These are phyloP conservation scores for Andricus curvator DNA, from an alignment of 2,888 invertebrate species.

Conservation along the genomic window DNA sequence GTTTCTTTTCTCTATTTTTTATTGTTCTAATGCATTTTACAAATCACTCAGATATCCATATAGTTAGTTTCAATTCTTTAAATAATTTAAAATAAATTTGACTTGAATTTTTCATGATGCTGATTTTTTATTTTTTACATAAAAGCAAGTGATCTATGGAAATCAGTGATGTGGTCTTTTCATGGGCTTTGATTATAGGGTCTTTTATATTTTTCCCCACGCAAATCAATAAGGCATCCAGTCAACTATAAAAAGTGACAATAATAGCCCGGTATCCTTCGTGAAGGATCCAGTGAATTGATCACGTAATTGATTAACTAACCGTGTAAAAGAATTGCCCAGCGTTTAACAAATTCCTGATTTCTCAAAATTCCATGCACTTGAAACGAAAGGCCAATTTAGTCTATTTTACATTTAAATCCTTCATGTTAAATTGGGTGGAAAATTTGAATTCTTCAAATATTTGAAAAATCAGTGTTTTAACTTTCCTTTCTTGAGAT, in stretches of 20 bases:
- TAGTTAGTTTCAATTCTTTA: not conserved
- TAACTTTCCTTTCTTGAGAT: not conserved
- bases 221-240: not conserved
- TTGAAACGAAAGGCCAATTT: too few species aligned
- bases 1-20: not conserved
- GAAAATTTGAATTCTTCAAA: too few species aligned
- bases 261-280: not conserved
- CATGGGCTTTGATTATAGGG: not conserved
- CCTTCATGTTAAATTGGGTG: too few species aligned
- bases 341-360: not conserved
- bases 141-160: not conserved
- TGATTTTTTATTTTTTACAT: not conserved
- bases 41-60: too few species aligned
- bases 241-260: not conserved
- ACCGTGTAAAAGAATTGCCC: not conserved
- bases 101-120: not conserved
- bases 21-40: not conserved
- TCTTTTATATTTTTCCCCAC: not conserved
- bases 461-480: not conserved
- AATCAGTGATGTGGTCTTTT: not conserved
- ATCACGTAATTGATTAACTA: not conserved
- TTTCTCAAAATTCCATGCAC: too few species aligned
- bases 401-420: too few species aligned
- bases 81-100: not conserved
- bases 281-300: not conserved